phyloP scores from a whole-genome alignment of 92 coral and sea anemone species.

The Parazoanthus swiftii region DNA sequence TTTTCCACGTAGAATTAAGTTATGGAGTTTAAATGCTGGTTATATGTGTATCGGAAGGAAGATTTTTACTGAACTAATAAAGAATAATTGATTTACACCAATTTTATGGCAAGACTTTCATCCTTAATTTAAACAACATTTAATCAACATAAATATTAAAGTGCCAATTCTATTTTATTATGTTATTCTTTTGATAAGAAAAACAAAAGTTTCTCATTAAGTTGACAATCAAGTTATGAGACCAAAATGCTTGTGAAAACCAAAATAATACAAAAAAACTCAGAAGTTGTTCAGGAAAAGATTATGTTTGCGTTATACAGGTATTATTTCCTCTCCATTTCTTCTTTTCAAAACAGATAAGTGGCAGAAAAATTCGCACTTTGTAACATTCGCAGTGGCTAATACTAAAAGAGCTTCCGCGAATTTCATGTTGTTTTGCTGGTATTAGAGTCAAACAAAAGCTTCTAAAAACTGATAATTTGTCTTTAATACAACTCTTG shows the following conservation, averaged over 20 bases:
- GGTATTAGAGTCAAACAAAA: background rate
- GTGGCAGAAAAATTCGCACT: background rate
- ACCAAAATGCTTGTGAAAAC: slow-evolving; percentile 21
- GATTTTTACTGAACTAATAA: slow-evolving; percentile 9
- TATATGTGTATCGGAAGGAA: slow-evolving; percentile 1
- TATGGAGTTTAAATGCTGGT: slow-evolving; percentile 21
- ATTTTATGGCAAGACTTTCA: slow-evolving; percentile 16
- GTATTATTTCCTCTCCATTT: slow-evolving; percentile 54
- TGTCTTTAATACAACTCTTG: slow-evolving; percentile 16
- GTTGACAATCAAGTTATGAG: slow-evolving; percentile 45
- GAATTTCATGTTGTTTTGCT: background rate
- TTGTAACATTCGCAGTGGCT: background rate
- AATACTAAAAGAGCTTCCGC: background rate
- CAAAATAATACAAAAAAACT: slow-evolving; percentile 17
- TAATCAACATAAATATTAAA: slow-evolving; percentile 38
- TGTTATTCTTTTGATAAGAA: slow-evolving; percentile 44
- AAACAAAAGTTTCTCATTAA: slow-evolving; percentile 48
- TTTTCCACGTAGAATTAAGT: background rate
- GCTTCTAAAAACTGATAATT: background rate
- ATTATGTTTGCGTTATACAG: slow-evolving; percentile 54
- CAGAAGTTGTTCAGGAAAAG: slow-evolving; percentile 24
- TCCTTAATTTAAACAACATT: slow-evolving; percentile 39
- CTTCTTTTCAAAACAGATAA: slow-evolving; percentile 44
- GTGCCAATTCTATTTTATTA: slow-evolving; percentile 47
- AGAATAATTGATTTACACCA: slow-evolving; percentile 23